Evolutionary conservation across 2,113 vertebrate genomes (phyloP), one percentile per base, ranked within the genome.

Genomic region (Athene cunicularia): DNA sequence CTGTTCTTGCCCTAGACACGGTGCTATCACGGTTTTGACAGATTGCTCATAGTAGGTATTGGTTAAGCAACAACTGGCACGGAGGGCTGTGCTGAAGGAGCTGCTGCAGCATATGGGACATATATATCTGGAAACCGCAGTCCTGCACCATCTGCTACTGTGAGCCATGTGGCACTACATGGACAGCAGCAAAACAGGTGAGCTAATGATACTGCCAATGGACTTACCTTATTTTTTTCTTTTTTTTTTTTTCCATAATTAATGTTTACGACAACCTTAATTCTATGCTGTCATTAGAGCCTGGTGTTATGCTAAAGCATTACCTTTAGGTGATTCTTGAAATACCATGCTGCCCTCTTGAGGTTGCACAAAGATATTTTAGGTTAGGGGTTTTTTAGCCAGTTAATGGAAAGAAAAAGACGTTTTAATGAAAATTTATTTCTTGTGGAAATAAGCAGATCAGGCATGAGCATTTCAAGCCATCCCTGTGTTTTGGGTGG

Each of bases 311-410:
- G 12, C 39, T 37, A 15, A 55, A 22, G 18, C 23, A 23, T 88
- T 84, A 19, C 26, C 20, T 27, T 72, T 73, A 80, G 33, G 26
- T 82, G 47, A 49, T 67, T 91, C 82, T 73, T 91, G 63, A 95
- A 97, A 96, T 92, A 50, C 89, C 41, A 66, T 92, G 95, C 96
- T 96, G 96, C 96, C 97, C 96, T 89, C 97, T 97, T 89, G 82
- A 97, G 97, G 88, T 52, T 95, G 26, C 27, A 11, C 33, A 49
- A 67, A 47, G 3, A 22, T 1, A 3, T 5, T 41, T 80, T 18
- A 32, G 14, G 23, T 4, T 19, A 5, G 18, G 16, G 4, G 1
- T 6, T 7, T 59, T 71, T 82, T n/a, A 50, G 47, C 12, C 17
- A 37, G 17, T 80, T 58, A n/a, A 20, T 77, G 53, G 22, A 59